Evolutionary conservation across 2,888 invertebrate species (phyloP).

Genomic region (Drosophila vallismaia): DNA sequence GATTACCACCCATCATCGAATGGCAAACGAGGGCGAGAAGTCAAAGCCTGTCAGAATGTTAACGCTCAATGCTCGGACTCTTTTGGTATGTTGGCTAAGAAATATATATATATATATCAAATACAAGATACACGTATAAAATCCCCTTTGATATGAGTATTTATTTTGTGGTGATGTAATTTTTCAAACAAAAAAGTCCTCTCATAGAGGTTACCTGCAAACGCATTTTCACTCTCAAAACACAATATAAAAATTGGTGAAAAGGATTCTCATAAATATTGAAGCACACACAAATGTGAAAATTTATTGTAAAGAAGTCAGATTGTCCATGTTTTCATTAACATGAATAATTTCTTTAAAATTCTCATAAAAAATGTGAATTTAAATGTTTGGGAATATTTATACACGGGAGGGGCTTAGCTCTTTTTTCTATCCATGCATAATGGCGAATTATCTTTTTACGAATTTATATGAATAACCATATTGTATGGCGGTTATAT

Average conservation of each 20-base stretch:
- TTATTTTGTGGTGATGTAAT: conserved; percentile 5
- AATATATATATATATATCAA: conserved; percentile 1
- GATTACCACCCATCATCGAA: conserved; percentile 27
- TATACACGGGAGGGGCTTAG: neutral
- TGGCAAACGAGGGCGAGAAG: conserved; percentile 9
- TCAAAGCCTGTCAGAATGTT: conserved; percentile 55
- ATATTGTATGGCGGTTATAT: neutral
- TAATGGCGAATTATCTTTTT: no score
- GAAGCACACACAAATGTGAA: neutral
- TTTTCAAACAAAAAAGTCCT: neutral
- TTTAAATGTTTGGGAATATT: neutral
- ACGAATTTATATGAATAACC: neutral
- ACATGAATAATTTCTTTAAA: neutral
- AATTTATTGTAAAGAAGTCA: neutral
- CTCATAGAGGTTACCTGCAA: neutral
- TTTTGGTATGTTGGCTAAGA: conserved; percentile 71
- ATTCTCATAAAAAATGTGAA: neutral
- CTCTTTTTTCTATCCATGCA: neutral
- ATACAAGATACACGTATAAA: neutral
- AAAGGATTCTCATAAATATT: neutral
- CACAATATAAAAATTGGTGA: neutral
- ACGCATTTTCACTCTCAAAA: neutral
- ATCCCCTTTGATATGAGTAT: neutral
- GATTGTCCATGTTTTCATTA: neutral
- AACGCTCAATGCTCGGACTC: conserved; percentile 62